Percentiles rank a stretch among this genome's conserved stretches.
phyloP scores from a whole-genome alignment of 2,113 vertebrate species.

The Amblyopsis rosae region DNA sequence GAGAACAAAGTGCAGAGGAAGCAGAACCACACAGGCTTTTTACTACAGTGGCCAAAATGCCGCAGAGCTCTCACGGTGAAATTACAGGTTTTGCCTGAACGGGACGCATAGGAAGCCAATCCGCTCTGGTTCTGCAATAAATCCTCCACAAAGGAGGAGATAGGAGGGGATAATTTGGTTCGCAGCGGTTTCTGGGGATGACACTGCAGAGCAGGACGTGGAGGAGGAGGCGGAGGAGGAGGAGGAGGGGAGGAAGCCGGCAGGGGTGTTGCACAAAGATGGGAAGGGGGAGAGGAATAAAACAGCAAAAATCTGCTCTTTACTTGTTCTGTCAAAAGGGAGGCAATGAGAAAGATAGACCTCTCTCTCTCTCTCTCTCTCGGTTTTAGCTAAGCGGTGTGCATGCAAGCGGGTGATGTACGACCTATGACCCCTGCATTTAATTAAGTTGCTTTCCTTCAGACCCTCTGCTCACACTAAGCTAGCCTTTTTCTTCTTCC shows the following conservation, averaged over 20 bases:
- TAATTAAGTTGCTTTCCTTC: conserved; percentile 72
- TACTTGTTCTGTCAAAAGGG: conserved; percentile 34
- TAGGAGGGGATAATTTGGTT: conserved; percentile 42
- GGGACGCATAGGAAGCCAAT: conserved; percentile 33
- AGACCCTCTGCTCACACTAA: conserved; percentile 15
- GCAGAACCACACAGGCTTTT: conserved; percentile 4
- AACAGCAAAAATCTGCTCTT: conserved; percentile 54
- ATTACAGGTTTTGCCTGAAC: conserved; percentile 36
- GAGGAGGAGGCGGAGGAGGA: conserved; percentile 2
- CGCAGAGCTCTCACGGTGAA: conserved; percentile 7
- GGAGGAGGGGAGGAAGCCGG: neutral
- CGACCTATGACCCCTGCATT: conserved; percentile 72
- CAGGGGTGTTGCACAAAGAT: neutral
- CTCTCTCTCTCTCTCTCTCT: neutral
- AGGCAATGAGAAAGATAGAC: conserved; percentile 39
- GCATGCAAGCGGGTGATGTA: conserved; percentile 66
- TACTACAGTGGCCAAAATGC: neutral
- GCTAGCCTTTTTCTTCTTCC: neutral
- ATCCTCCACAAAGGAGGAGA: conserved; percentile 31
- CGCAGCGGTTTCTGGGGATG: conserved; percentile 34
- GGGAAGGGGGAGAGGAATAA: conserved; percentile 11
- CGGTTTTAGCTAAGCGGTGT: conserved; percentile 66
- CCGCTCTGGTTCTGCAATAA: conserved; percentile 20
- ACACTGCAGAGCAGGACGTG: conserved; percentile 36
- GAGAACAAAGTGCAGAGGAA: no score